A percentile compares a stretch with the other conserved stretches of the same genome.
These are phyloP conservation scores for Elysia crispata DNA, from an alignment of 2,888 invertebrate genomes.

Conservation along the genomic window DNA sequence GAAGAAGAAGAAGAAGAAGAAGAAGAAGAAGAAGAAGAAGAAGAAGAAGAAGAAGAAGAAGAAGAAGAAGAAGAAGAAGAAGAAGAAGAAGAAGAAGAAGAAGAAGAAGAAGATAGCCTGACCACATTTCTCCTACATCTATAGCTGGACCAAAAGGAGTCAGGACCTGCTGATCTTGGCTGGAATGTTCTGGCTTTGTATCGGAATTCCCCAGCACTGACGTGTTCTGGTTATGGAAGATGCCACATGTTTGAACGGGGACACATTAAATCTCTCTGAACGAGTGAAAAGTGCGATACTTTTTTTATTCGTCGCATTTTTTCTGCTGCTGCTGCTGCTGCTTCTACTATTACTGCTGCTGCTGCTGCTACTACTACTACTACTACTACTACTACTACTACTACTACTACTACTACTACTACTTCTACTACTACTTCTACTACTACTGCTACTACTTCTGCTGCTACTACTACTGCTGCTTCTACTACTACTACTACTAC, in stretches of 20 bases:
- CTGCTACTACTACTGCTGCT: too few species aligned
- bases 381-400: slow-evolving; percentile 6
- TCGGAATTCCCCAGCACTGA: too few species aligned
- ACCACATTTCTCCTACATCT: neutral
- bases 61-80: neutral
- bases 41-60: neutral
- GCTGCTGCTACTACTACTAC: neutral
- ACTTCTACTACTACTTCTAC: slow-evolving; percentile 24
- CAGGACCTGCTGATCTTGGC: too few species aligned
- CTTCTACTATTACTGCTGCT: too few species aligned
- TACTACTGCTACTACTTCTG: too few species aligned
- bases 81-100: neutral
- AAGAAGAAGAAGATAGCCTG: neutral
- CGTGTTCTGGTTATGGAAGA: too few species aligned
- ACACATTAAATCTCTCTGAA: too few species aligned
- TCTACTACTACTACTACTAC: slow-evolving; percentile 28
- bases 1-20: neutral
- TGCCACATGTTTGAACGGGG: too few species aligned
- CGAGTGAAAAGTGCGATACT: too few species aligned
- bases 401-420: slow-evolving; percentile 28
- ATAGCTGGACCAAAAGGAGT: neutral
- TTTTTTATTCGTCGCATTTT: too few species aligned
- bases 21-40: neutral
- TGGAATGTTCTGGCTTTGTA: too few species aligned
- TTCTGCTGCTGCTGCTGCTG: too few species aligned